These are phyloP conservation scores for Folsomia candida DNA, from an alignment of 2,888 invertebrate species.

Conservation along the genomic window DNA sequence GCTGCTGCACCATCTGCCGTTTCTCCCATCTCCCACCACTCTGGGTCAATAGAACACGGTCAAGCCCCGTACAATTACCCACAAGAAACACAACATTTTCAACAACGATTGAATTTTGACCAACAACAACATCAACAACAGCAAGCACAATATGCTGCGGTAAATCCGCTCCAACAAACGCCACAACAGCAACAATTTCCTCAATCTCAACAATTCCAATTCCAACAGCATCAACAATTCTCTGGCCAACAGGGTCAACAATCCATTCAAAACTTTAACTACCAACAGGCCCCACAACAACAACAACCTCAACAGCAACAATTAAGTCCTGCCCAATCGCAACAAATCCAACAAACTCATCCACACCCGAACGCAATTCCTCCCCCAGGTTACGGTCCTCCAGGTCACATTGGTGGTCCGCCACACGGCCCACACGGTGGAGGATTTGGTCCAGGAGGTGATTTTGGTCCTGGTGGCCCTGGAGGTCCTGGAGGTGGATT, in stretches of 20 bases:
- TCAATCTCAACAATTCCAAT: background rate
- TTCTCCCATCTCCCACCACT: background rate
- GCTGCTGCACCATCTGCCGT: slow-evolving; percentile 8
- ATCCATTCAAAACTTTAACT: background rate
- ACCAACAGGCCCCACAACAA: slow-evolving; percentile 14
- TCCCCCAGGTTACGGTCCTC: background rate
- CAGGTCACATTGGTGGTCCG: background rate
- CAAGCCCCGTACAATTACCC: background rate
- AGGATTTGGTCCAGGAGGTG: background rate
- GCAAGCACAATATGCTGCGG: background rate
- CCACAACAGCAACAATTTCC: background rate
- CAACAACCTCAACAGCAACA: slow-evolving; percentile 10
- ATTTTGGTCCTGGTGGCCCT: background rate
- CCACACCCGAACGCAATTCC: slow-evolving; percentile 2
- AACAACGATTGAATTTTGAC: slow-evolving; percentile 12
- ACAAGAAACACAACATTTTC: slow-evolving; percentile 2
- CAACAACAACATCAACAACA: slow-evolving; percentile 11
- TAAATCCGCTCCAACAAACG: background rate
- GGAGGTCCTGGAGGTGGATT: background rate
- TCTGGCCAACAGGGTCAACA: background rate
- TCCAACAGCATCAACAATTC: too few species aligned
- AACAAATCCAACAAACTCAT: background rate
- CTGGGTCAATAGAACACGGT: background rate
- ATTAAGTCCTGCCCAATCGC: background rate
- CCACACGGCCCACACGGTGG: background rate